phyloP scores from a whole-genome alignment of 2,113 vertebrate species.

The Shinisaurus crocodilurus region DNA sequence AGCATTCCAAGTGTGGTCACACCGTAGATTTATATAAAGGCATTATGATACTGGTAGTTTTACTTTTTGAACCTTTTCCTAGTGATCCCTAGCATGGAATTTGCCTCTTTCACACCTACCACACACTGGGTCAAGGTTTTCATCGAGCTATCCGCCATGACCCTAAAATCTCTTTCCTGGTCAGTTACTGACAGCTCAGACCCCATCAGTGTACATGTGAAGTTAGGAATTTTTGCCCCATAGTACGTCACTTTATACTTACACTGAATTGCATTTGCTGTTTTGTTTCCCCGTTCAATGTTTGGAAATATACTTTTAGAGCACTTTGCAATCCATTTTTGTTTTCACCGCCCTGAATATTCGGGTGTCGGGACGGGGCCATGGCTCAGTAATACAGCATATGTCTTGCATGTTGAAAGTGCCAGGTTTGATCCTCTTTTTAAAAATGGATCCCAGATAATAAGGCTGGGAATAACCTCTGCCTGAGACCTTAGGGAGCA shows the following conservation, averaged over 20 bases:
- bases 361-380: no score
- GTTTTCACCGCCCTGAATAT: not conserved
- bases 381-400: not conserved
- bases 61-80: no score
- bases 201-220: not conserved
- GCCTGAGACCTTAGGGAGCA: not conserved
- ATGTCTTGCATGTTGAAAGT: not conserved
- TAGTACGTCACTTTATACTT: not conserved
- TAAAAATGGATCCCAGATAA: slow-evolving; percentile 41
- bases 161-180: not conserved
- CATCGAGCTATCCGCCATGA: no score
- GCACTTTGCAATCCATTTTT: no score
- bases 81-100: not conserved
- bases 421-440: not conserved
- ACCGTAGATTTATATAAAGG: not conserved
- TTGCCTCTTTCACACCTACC: not conserved
- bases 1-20: not conserved
- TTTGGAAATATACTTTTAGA: not conserved
- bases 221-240: not conserved
- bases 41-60: no score
- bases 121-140: no score
- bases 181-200: not conserved
- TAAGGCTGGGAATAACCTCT: slow-evolving; percentile 26
- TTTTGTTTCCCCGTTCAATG: no score
- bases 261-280: no score